Evolutionary conservation across 2,888 invertebrate genomes (phyloP), one percentile per base, ranked within the genome.

Genomic region (Tromatobia lineatoria): DNA sequence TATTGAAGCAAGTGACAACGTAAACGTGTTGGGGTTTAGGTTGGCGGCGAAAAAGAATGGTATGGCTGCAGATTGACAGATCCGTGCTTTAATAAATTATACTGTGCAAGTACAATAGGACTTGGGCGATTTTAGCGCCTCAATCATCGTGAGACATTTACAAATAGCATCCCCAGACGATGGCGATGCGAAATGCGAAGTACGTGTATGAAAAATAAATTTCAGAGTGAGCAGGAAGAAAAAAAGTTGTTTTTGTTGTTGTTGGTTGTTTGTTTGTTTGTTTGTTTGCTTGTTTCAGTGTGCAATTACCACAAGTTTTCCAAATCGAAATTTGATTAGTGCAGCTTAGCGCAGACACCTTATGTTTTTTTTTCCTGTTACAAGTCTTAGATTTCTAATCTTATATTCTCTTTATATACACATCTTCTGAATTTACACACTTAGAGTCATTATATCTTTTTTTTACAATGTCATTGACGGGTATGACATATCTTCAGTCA

Each of bases 401-500:
- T 78, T 85, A 80, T 77, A 81, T 85, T 83, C 70, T 80, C 78
- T 82, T 86, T 87, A 87, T 87, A 86, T 85, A 87, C 87, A 87
- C 52, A 69, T 83, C 80, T 67, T 66, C 76, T 73, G 75, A 80
- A 84, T 83, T 75, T 82, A 87, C 81, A 85, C 54, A 71, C 42
- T 76, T 80, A 71, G 59, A 76, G 70, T 79, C 70, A 70, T 80
- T 59, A 13, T 42, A 38, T 77, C 45, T 69, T 75, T 54, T 20
- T 80, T 80, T 85, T 76, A 78, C 79, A 83, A 79, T 45, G 50
- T 82, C 77, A 75, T 69, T 64, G 66, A 77, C 81, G 78, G 52
- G 23, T 59, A 47, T 79, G 54, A 23, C 18, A 76, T 61, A 82
- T 67, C 67, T 78, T 77, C 84, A 82, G 78, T 83, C 79, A 75